These are phyloP conservation scores for Fragum whitleyi DNA, from an alignment of 2,888 invertebrate genomes.

Conservation along the genomic window DNA sequence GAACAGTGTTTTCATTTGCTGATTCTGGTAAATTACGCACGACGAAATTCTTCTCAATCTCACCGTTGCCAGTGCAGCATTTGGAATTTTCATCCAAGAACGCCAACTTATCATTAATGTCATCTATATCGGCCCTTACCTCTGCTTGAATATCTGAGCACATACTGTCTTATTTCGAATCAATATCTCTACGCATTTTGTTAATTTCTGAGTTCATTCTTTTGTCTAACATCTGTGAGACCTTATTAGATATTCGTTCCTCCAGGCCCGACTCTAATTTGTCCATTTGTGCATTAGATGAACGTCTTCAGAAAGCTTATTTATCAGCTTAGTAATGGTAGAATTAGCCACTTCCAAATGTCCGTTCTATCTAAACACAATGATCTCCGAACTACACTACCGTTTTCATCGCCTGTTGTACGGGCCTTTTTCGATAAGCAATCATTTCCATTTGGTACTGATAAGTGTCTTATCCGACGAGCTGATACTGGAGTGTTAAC, in stretches of 20 bases:
- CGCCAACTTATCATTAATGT: slow-evolving; percentile 6
- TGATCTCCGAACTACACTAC: background rate
- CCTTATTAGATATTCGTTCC: slow-evolving; percentile 17
- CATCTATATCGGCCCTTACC: background rate
- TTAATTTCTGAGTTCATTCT: slow-evolving; percentile 18
- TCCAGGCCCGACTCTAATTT: slow-evolving; percentile 29
- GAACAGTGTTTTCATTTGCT: background rate
- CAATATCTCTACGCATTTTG: slow-evolving; percentile 22
- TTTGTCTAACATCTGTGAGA: slow-evolving; percentile 28
- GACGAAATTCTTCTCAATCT: slow-evolving; percentile 3
- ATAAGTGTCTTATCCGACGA: background rate
- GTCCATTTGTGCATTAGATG: slow-evolving; percentile 16
- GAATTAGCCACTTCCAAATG: background rate
- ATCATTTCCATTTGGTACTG: background rate
- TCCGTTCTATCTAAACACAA: background rate
- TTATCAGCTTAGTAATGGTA: background rate
- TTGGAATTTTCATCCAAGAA: background rate
- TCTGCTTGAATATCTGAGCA: slow-evolving; percentile 14
- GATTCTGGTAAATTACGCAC: slow-evolving; percentile 11
- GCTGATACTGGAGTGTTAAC: background rate
- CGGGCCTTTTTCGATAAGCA: slow-evolving; percentile 8
- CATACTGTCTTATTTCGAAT: background rate
- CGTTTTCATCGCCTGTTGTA: background rate
- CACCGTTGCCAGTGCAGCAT: background rate
- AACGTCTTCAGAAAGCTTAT: slow-evolving; percentile 8